phyloP scores from a whole-genome alignment of 2,888 invertebrate genomes.

The Drosophila rubida region DNA sequence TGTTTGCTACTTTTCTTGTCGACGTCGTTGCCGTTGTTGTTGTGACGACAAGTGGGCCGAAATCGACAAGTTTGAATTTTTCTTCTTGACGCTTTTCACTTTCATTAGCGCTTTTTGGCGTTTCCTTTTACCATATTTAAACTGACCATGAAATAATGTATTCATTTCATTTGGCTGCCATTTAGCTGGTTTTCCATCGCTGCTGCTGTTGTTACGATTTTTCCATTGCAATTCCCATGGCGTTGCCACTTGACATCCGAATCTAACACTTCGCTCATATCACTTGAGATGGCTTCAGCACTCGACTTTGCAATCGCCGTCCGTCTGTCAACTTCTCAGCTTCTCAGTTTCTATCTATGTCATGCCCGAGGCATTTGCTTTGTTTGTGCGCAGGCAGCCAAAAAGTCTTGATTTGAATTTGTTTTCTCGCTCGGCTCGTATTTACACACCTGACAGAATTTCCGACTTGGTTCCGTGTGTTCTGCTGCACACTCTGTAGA shows the following conservation, averaged over 20 bases:
- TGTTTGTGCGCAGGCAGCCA: slow-evolving; percentile 53
- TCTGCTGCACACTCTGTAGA: slow-evolving; percentile 23
- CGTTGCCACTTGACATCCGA: slow-evolving; percentile 36
- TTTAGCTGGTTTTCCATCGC: neutral
- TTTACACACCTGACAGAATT: slow-evolving; percentile 46
- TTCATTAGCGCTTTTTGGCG: slow-evolving; percentile 59
- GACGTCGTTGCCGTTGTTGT: slow-evolving; percentile 16
- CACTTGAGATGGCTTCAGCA: slow-evolving; percentile 22
- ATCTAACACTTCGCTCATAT: slow-evolving; percentile 31
- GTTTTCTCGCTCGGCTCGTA: slow-evolving; percentile 3
- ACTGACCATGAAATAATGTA: slow-evolving; percentile 49
- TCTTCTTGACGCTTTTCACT: slow-evolving; percentile 63
- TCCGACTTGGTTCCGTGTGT: slow-evolving; percentile 41
- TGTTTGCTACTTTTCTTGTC: slow-evolving; percentile 25
- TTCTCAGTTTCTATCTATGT: slow-evolving; percentile 22
- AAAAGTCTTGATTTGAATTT: slow-evolving; percentile 45
- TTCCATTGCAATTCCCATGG: slow-evolving; percentile 27
- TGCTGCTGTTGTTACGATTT: neutral
- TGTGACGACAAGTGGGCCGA: slow-evolving; percentile 60
- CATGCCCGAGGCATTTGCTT: slow-evolving; percentile 21
- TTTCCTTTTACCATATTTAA: slow-evolving; percentile 49
- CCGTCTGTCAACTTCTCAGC: slow-evolving; percentile 11
- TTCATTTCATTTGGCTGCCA: slow-evolving; percentile 22
- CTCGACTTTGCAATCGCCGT: slow-evolving; percentile 23
- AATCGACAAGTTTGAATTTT: slow-evolving; percentile 49